Base-by-base conservation (phyloP, 2,113 vertebrate genomes). In the Calidris pugnax region DNA sequence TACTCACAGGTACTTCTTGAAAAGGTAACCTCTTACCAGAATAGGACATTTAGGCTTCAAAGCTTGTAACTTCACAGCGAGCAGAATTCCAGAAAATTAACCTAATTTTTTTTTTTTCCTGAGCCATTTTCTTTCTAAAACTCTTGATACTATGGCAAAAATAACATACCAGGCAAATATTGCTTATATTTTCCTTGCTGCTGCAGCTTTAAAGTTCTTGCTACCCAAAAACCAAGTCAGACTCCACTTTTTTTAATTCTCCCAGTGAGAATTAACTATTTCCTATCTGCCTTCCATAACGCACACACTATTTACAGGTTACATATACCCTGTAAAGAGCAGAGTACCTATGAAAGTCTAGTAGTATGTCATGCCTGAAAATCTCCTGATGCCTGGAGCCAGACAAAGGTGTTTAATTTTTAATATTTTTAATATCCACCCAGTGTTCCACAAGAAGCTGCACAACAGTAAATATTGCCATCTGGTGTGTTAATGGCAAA, bases 101-200 rank as follows among this genome's bases (percentile, higher is more conserved):
- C 47, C 50, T 45, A 24, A 73, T 4, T 33, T 37, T 67, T 47
- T 9, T 77, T 45, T 87, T 85, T 62, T 33, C 5, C 27, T 22
- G 19, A 68, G 47, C 7, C 20, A 6, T 35, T 27, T 57, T 39
- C n/a, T 57, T 71, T 11, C 13, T 12, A 51, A 63, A 83, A 14
- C 22, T n/a, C 7, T 9, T 43, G 21, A n/a, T 27, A 6, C 10
- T 28, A 6, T 0, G 0, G 20, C 10, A 41, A 81, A 85, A 55
- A 56, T 9, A 74, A 43, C 45, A 12, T 2, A 26, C 7, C 2
- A 12, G 27, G 21, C 5, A 89, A 71, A 67, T 10, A 48, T 4
- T 4, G 8, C 8, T 17, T 57, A 9, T 26, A 53, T 24, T 77
- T 59, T 32, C 23, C 30, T 33, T 41, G 41, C 60, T 45, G 45